Evolutionary conservation across 53 echinoderm and acorn worm species (phyloP).

Genomic region (Henricia sp.): DNA sequence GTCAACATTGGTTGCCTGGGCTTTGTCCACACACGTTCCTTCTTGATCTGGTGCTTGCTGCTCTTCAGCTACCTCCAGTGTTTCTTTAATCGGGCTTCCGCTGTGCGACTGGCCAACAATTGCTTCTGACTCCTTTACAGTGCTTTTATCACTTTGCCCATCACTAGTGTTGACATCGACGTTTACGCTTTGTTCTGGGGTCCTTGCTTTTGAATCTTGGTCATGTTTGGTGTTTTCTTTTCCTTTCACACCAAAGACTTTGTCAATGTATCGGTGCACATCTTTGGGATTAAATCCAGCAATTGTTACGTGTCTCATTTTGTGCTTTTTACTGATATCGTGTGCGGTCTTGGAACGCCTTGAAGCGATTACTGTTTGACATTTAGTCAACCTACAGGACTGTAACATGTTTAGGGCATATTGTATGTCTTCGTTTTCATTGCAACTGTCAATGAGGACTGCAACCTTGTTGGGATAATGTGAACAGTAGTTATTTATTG

Average conservation of each 20-base stretch:
- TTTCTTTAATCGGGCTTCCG: too few relatives aligned
- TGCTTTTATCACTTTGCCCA: too few relatives aligned
- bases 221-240: background rate
- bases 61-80: too few relatives aligned
- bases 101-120: too few relatives aligned
- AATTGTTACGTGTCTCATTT: constrained; percentile 3
- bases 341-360: background rate
- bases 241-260: too few relatives aligned
- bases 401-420: background rate
- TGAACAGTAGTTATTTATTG: background rate
- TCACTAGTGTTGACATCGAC: too few relatives aligned
- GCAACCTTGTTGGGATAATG: background rate
- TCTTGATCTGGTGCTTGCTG: too few relatives aligned
- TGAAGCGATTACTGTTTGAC: background rate
- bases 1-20: too few relatives aligned
- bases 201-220: too few relatives aligned
- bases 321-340: background rate
- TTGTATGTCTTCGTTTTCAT: background rate
- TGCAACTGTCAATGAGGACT: constrained; percentile 5
- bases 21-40: too few relatives aligned
- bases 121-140: too few relatives aligned
- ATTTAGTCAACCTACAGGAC: background rate
- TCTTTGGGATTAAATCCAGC: background rate
- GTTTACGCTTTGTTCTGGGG: too few relatives aligned
- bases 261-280: background rate